Evolutionary conservation across 2,888 invertebrate genomes (phyloP), one percentile per base, ranked within the genome.

Genomic region (Spisula solida): DNA sequence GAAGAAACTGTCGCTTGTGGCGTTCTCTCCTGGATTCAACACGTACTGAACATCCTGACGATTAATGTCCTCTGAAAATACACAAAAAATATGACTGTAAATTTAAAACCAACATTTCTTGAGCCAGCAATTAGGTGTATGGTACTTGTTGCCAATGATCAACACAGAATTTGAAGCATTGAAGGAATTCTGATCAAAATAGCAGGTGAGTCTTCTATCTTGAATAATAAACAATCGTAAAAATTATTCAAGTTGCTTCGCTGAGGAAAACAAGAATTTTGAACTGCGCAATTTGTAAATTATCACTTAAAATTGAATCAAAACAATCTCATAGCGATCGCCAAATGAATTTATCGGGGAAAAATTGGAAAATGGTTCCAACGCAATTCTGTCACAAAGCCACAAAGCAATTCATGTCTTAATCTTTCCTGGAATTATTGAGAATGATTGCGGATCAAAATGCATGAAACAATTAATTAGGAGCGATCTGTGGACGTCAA

Each of bases 61-160:
- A 90, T 96, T 94, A 29, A 96, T 95, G 88, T 96, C 96, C 81
- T 94, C 96, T 96, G 95, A 25, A 95, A 86, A n/a, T 89, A 86
- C 85, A 83, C 75, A 82, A 82, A 25, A 66, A 25, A 66, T 66
- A 66, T 66, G 60, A 66, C 25, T 8, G 20, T 25, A 66, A 66
- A 66, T 25, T 56, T 25, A 66, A 25, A 66, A 66, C 10, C n/a
- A 66, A 66, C 25, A 66, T 66, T 66, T 25, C 25, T 25, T 25
- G n/a, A 25, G 60, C 25, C 25, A 66, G 25, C 25, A 66, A 66
- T 66, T 66, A 66, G 10, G 60, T 25, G 41, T 8, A 25, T n/a
- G 60, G 10, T 25, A 66, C 60, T n/a, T 66, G 60, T 66, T 66
- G 25, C 25, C 25, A 10, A 25, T 25, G 25, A 25, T 25, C 20